Evolutionary conservation across 2,888 invertebrate species (phyloP).

Genomic region (Scaptodrosophila latifasciaeformis): DNA sequence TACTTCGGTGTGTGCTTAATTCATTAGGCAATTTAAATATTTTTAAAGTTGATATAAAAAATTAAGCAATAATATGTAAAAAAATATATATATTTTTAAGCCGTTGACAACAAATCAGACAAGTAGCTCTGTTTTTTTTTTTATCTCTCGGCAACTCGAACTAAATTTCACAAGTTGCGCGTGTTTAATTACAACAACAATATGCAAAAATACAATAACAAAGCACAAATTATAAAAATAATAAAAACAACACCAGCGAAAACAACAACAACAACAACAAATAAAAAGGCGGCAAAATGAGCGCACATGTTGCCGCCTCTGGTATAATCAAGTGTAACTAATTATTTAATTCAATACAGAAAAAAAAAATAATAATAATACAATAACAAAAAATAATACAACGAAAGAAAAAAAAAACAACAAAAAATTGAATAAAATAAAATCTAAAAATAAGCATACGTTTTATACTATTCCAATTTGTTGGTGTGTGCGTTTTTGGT

Average conservation of each 20-base stretch:
- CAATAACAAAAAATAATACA: conserved; percentile 30
- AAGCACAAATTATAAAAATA: conserved; percentile 7
- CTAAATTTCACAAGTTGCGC: conserved; percentile 33
- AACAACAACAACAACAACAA: conserved; percentile 1
- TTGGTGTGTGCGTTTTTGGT: no score
- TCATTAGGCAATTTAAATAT: conserved; percentile 19
- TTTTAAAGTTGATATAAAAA: conserved; percentile 44
- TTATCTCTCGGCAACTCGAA: background rate
- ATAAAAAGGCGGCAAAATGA: conserved; percentile 6
- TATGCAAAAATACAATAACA: no score
- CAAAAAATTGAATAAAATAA: conserved; percentile 6
- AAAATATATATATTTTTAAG: conserved; percentile 10
- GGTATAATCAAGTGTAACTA: conserved; percentile 35
- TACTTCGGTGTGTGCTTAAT: conserved; percentile 32
- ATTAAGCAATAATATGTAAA: conserved; percentile 36
- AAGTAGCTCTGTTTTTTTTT: background rate
- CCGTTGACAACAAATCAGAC: background rate
- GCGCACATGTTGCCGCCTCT: background rate
- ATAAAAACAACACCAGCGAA: conserved; percentile 22
- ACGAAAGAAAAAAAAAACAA: conserved; percentile 15
- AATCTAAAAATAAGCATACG: conserved; percentile 10
- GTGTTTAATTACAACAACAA: conserved; percentile 36
- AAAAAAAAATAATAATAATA: conserved; percentile 31
- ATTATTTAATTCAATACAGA: conserved; percentile 55
- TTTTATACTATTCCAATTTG: no score